These are phyloP conservation scores for Stictocephala bisonia DNA, from an alignment of 2,888 invertebrate species.

Conservation along the genomic window DNA sequence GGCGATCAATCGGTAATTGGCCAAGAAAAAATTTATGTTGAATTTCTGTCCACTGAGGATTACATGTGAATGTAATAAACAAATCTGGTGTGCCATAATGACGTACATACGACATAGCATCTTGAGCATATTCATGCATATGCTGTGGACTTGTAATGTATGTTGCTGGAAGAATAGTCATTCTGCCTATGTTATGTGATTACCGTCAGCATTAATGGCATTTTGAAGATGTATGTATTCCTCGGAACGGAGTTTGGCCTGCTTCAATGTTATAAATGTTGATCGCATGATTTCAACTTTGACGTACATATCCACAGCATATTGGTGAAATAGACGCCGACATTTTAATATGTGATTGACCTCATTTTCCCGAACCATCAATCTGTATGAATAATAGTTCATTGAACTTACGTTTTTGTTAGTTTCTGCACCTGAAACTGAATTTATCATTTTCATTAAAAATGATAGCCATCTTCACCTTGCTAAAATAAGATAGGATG, in stretches of 20 bases:
- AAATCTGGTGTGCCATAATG: constrained; percentile 57
- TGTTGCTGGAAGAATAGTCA: constrained; percentile 59
- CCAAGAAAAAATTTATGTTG: constrained; percentile 48
- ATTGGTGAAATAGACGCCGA: constrained; percentile 59
- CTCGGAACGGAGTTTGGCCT: constrained; percentile 59
- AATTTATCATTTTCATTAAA: constrained; percentile 43
- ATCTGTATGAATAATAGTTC: constrained; percentile 11
- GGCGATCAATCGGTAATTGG: constrained; percentile 59
- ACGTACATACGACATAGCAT: constrained; percentile 62
- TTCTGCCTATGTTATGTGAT: constrained; percentile 55
- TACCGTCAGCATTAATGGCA: constrained; percentile 57
- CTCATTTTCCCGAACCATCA: constrained; percentile 45
- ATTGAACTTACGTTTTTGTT: constrained; percentile 44
- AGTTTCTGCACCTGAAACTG: constrained; percentile 38
- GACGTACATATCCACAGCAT: constrained; percentile 62
- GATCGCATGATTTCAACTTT: constrained; percentile 62
- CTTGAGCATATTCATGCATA: constrained; percentile 61
- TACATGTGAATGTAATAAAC: constrained; percentile 60
- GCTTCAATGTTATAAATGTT: constrained; percentile 60
- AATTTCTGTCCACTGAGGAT: constrained; percentile 60
- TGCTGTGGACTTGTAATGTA: constrained; percentile 59
- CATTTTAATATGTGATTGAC: constrained; percentile 39
- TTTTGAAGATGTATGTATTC: constrained; percentile 62
- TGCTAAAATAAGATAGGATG: constrained; percentile 37
- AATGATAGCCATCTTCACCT: constrained; percentile 50